Conservation (phyloP, 37 sponge, comb jelly and placozoan genomes). For the Dysidea cf. avara region DNA sequence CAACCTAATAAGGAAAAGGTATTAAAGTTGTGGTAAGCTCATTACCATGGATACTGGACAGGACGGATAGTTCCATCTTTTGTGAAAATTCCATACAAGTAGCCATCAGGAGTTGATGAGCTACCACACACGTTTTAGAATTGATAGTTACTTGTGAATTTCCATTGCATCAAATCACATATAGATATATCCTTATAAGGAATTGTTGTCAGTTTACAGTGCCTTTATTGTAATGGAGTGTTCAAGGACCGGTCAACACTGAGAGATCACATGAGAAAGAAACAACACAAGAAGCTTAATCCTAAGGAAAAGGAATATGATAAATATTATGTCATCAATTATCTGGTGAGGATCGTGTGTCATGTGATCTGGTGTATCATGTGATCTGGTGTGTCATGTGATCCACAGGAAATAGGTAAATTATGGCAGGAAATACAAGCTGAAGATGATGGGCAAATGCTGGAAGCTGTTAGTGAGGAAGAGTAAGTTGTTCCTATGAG, state of each 20-base stretch:
- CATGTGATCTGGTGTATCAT: neutral
- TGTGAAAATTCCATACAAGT: too few relatives aligned
- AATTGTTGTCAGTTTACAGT: conserved; percentile 45
- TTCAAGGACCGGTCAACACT: conserved; percentile 80
- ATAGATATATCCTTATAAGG: neutral
- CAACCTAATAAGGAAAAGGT: too few relatives aligned
- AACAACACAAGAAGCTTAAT: conserved; percentile 85
- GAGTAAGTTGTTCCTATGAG: too few relatives aligned
- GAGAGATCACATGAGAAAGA: conserved; percentile 97
- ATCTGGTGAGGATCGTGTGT: conserved; percentile 31
- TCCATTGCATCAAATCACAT: neutral
- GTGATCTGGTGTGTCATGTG: too few relatives aligned
- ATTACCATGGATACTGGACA: too few relatives aligned
- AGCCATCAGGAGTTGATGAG: too few relatives aligned
- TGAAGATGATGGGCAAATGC: conserved; percentile 51
- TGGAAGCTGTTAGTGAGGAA: neutral
- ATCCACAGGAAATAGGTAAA: conserved; percentile 51
- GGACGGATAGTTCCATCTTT: too few relatives aligned
- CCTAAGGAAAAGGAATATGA: conserved; percentile 79
- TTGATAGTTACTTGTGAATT: neutral
- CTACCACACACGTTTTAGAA: too few relatives aligned
- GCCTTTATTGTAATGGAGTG: conserved; percentile 83
- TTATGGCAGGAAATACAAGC: conserved; percentile 54
- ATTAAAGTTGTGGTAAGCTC: too few relatives aligned
- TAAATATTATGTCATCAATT: conserved; percentile 88